A percentile compares a stretch with the other conserved stretches of the same genome.
phyloP scores from a whole-genome alignment of 2,797 vertebrate genomes.

The Lithobates sylvaticus region DNA sequence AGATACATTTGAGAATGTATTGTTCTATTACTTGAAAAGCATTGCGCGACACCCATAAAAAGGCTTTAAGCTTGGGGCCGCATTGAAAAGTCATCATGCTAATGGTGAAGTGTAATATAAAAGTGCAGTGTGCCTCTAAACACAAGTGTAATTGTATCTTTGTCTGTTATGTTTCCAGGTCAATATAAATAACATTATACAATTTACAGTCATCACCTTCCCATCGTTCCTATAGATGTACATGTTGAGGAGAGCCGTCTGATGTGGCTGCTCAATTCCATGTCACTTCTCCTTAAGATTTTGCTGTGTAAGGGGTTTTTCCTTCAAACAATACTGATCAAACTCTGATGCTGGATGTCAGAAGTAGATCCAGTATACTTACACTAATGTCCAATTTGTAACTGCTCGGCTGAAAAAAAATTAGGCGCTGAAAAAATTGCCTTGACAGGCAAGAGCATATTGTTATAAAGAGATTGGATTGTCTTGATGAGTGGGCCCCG shows the following conservation, averaged over 20 bases:
- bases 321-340: not conserved
- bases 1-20: conserved; percentile 39
- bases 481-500: no score
- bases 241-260: not conserved
- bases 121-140: conserved; percentile 32
- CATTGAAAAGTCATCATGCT: conserved; percentile 47
- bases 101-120: conserved; percentile 57
- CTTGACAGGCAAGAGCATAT: no score
- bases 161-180: conserved; percentile 41
- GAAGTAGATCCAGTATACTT: not conserved
- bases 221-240: conserved; percentile 8
- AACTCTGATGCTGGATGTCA: not conserved
- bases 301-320: not conserved
- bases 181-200: conserved; percentile 53
- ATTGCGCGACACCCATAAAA: conserved; percentile 51
- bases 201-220: conserved; percentile 49
- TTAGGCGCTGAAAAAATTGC: no score
- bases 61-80: conserved; percentile 31
- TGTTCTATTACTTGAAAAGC: conserved; percentile 44
- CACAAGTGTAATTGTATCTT: conserved; percentile 52
- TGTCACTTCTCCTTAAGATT: not conserved
- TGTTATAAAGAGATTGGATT: no score
- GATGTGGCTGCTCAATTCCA: not conserved
- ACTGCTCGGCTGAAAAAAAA: not conserved
- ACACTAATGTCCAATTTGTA: not conserved